Percentiles rank a stretch among this genome's conserved stretches.
Evolutionary conservation across 1,140 invertebrate genomes (phyloP).

Genomic region (Diorhabda sublineata): DNA sequence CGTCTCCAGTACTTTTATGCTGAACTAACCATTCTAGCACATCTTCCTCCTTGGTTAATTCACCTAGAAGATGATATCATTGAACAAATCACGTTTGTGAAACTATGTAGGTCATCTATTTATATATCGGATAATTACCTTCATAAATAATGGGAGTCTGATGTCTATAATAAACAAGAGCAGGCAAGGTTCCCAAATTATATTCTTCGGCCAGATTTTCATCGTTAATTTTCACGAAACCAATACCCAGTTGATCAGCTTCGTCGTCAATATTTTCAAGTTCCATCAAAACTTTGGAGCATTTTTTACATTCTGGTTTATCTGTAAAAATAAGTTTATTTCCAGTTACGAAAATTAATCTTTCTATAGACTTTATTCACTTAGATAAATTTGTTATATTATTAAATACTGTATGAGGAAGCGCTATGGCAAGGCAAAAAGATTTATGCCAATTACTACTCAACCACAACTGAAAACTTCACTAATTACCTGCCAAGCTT

Average conservation of each 20-base stretch:
- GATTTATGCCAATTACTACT: no score
- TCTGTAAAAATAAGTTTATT: constrained; percentile 55
- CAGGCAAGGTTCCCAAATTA: constrained; percentile 81
- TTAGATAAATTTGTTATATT: no score
- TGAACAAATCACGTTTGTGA: neutral
- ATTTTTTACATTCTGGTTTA: constrained; percentile 89
- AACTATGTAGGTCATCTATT: no score
- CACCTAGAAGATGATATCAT: constrained; percentile 60
- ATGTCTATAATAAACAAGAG: constrained; percentile 89
- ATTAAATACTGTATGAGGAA: no score
- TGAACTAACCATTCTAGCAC: constrained; percentile 90
- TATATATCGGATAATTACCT: constrained; percentile 54
- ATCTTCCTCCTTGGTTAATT: constrained; percentile 85
- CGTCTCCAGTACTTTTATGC: constrained; percentile 88
- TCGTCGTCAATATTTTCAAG: constrained; percentile 94
- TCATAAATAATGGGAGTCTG: constrained; percentile 93
- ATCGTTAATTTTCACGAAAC: constrained; percentile 92
- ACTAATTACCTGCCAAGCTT: no score
- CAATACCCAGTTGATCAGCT: constrained; percentile 91
- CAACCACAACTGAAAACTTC: no score
- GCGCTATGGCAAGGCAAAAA: no score
- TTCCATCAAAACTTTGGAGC: constrained; percentile 82
- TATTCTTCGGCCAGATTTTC: constrained; percentile 88
- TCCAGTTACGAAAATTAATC: neutral
- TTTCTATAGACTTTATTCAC: no score